Percentiles rank a stretch among this genome's conserved stretches.
phyloP scores from a whole-genome alignment of 1,140 invertebrate genomes.

The Drosophila punjabiensis region DNA sequence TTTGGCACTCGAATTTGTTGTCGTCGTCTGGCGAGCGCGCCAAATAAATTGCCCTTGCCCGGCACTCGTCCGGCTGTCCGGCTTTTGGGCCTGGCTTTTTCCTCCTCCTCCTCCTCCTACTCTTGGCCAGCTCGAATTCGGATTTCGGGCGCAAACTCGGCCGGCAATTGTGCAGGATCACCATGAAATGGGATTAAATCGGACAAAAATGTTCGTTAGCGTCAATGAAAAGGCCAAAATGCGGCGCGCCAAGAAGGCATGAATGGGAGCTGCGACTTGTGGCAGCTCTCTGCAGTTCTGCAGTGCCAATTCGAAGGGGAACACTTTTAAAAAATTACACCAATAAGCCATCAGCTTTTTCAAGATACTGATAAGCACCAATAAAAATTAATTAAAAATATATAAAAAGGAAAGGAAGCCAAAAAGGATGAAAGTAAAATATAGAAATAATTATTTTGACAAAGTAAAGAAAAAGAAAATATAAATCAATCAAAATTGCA shows the following conservation, averaged over 20 bases:
- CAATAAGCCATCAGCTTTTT: background rate
- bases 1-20: conserved; percentile 83
- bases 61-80: conserved; percentile 21
- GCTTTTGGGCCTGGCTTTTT: conserved; percentile 25
- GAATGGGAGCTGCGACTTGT: conserved; percentile 61
- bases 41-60: conserved; percentile 74
- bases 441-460: background rate
- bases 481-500: background rate
- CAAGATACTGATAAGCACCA: background rate
- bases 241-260: conserved; percentile 61
- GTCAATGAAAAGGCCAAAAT: conserved; percentile 81
- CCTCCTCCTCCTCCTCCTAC: background rate
- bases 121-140: background rate
- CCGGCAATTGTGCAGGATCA: conserved; percentile 81
- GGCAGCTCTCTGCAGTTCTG: conserved; percentile 35
- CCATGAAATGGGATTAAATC: conserved; percentile 84
- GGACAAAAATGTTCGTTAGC: conserved; percentile 84
- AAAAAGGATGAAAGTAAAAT: background rate
- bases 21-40: conserved; percentile 69
- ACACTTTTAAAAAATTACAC: conserved; percentile 27
- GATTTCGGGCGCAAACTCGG: conserved; percentile 42
- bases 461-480: background rate
- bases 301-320: conserved; percentile 19
- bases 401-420: background rate
- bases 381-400: background rate